Evolutionary conservation across 2,888 invertebrate species (phyloP).

Genomic region (Cantharis lateralis): DNA sequence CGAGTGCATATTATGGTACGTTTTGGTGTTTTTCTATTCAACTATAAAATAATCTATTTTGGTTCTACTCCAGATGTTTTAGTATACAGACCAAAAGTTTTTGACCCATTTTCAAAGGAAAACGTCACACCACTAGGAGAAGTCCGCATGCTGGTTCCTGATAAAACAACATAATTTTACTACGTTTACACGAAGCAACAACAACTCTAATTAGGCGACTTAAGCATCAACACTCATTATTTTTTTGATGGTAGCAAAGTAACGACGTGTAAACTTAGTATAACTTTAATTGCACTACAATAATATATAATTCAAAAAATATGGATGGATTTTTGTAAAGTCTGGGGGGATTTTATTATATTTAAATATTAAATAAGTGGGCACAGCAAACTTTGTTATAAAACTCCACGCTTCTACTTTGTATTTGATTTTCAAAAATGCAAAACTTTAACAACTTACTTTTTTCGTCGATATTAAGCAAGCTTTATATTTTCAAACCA

Average conservation of each 20-base stretch:
- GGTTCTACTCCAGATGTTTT: slow-evolving; percentile 24
- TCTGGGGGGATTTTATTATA: slow-evolving; percentile 36
- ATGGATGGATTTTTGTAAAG: slow-evolving; percentile 17
- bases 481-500: neutral
- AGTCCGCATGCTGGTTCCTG: slow-evolving; percentile 67
- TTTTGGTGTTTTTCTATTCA: slow-evolving; percentile 20
- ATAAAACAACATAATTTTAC: slow-evolving; percentile 44
- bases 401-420: slow-evolving; percentile 12
- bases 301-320: neutral
- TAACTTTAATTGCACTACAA: neutral
- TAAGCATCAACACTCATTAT: neutral
- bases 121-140: slow-evolving; percentile 71
- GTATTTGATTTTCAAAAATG: slow-evolving; percentile 16
- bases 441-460: slow-evolving; percentile 19
- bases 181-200: slow-evolving; percentile 38
- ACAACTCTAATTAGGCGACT: slow-evolving; percentile 3
- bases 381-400: slow-evolving; percentile 34
- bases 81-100: slow-evolving; percentile 61
- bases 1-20: slow-evolving; percentile 17
- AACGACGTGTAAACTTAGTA: slow-evolving; percentile 40
- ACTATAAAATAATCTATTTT: slow-evolving; percentile 14
- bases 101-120: slow-evolving; percentile 68
- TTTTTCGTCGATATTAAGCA: neutral
- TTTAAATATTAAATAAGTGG: slow-evolving; percentile 15
- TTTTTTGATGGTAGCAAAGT: slow-evolving; percentile 20